Evolutionary conservation across 1,140 invertebrate genomes (phyloP).

Genomic region (Amyelois transitella): DNA sequence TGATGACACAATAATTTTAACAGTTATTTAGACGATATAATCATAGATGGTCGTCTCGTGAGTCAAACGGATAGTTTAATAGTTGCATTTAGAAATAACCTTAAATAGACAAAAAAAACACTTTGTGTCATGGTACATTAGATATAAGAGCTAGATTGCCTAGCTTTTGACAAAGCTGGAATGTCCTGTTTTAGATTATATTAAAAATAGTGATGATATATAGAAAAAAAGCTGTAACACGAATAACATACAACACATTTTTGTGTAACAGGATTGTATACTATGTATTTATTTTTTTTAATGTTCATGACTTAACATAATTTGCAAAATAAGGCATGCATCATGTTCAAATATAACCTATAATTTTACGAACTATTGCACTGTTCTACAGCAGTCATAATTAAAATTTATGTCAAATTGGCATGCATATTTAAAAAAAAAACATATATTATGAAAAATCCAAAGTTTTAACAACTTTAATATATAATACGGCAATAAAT

Average conservation of each 20-base stretch:
- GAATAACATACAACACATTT: neutral
- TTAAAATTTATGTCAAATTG: too few species aligned
- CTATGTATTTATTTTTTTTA: too few species aligned
- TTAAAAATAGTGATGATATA: conserved; percentile 6
- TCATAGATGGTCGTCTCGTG: neutral
- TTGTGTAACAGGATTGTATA: too few species aligned
- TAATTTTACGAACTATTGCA: too few species aligned
- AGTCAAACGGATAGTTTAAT: conserved; percentile 1
- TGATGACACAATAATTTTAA: neutral
- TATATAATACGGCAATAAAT: too few species aligned
- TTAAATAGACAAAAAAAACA: conserved; percentile 26
- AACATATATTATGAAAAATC: too few species aligned
- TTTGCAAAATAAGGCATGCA: too few species aligned
- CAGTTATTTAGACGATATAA: neutral
- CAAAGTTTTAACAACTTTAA: too few species aligned
- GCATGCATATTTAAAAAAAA: too few species aligned
- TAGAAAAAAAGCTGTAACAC: neutral
- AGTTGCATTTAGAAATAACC: conserved; percentile 9
- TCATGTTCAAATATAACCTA: too few species aligned
- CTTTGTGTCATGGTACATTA: conserved; percentile 27
- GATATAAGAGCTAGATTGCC: neutral
- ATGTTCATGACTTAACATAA: too few species aligned
- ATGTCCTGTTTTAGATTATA: conserved; percentile 27
- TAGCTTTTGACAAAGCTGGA: conserved; percentile 31
- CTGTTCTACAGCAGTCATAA: too few species aligned